Evolutionary conservation across 2,113 vertebrate species (phyloP), one percentile per base, ranked within the genome.

Genomic region (Microcebus ravelobensis): DNA sequence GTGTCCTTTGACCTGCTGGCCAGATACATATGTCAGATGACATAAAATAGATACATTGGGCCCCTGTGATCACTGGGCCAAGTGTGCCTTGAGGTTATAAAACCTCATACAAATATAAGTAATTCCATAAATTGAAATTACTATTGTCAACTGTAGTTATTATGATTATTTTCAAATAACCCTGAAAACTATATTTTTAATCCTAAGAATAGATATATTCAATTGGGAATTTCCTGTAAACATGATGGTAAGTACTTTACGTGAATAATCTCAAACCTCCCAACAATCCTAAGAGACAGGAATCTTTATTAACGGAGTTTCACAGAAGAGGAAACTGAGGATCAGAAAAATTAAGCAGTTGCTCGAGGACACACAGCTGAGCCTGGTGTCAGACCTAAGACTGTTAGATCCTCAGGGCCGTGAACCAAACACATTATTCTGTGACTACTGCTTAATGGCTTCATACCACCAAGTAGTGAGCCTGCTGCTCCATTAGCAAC

Each of bases 31-130:
- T 21, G 55, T 34, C 25, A 57, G 15, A 68, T 31, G 67, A 87
- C 67, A 59, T 71, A 11, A 45, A 65, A 36, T 34, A 10, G 57
- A 42, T 34, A 4, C 10, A 29, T 11, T 3, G 15, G 18, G 3
- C 20, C 4, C 18, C 1, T 31, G 14, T 0, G 1, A 31, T 48
- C 61, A 45, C 29, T 29, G 13, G 25, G 9, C 8, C 4, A 61
- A 48, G 12, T 6, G 18, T 57, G 4, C 8, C 3, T 8, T 48
- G 4, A 50, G 48, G 2, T 81, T 55, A 93, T 45, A 81, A 55
- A 74, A 36, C 5, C 45, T 65, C 27, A 36, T 17, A 39, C 18
- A 52, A 12, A 52, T 18, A 67, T 8, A 39, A 73, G 39, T 45
- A 45, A 45, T 45, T 45, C 34, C 11, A 31, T 50, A 73, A 7